Evolutionary conservation across 2,888 invertebrate genomes (phyloP), one percentile per base, ranked within the genome.

Genomic region (Papilio protenor): DNA sequence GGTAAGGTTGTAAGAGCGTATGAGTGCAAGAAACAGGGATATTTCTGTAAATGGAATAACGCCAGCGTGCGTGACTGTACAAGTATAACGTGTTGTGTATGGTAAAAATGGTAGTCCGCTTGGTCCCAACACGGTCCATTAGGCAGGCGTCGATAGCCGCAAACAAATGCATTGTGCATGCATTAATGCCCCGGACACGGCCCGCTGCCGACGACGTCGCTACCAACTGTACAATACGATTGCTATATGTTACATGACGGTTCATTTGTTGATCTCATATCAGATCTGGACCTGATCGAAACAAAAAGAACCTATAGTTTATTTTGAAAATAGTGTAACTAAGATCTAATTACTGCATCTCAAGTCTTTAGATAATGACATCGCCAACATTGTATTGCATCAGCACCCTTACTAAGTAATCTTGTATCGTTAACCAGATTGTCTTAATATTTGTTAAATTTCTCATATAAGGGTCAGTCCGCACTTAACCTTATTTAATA

Each of bases 101-200:
- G 52, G 21, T 77, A 77, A 45, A 77, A 73, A 77, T 72, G 59
- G 45, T 40, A 64, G 55, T 40, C 66, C 57, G 66, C 27, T 66
- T 72, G 55, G 77, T 77, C 47, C 40, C 57, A 47, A 10, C 73
- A 73, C 73, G 77, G 69, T 77, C 77, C 77, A 74, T 75, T 77
- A 77, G 45, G 47, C 73, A 66, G 77, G 69, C 69, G 73, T 55
- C 57, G 73, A 73, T 77, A 70, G 70, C 74, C 52, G 73, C 59
- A 70, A 61, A 77, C 77, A 40, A 77, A 74, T 71, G 49, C 74
- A 77, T 74, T 59, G 77, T 64, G 77, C 74, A 74, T 59, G 77
- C 77, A 47, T 77, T 77, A 77, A 71, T 71, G 73, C 69, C 27
- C 55, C 23, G 18, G 69, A n/a, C 77, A 73, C 77, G 74, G 77